Evolutionary conservation across 2,797 vertebrate species (phyloP), one percentile per base, ranked within the genome.

Genomic region (Coccyzus lansbergi): DNA sequence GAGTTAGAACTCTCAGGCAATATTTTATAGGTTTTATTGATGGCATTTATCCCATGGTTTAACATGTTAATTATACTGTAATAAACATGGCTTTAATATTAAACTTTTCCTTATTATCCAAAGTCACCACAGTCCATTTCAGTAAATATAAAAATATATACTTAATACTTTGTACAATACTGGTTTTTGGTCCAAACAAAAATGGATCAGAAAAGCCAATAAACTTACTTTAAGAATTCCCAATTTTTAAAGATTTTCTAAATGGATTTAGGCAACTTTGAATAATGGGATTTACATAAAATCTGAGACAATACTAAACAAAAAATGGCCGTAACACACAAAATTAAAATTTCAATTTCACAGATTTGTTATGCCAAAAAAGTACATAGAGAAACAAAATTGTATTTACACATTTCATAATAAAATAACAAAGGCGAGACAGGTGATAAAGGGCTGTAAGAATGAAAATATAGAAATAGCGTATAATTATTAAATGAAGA

Each of bases 181-280:
- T 99, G 99, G 99, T 99, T 99, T 98, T 99, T 99, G 99, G 99
- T 99, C 99, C 99, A 99, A 99, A 99, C 99, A 99, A 99, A 99
- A 99, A 99, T 99, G 99, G 99, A 99, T 99, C 99, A 99, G 99
- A 99, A 99, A 99, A 99, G 99, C 99, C 99, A 99, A 99, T 99
- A 99, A 99, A 99, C 97, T 99, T 98, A 99, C 98, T 99, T 98
- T 99, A 99, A 99, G 99, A 99, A 98, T 98, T 98, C 98, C 99
- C 99, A 99, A 99, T 99, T 99, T 99, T 99, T 99, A 98, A 98
- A 99, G 98, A 98, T 99, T 98, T 98, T 99, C 98, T 98, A 99
- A 99, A 99, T 99, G 99, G 99, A 99, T 99, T 99, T 98, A 99
- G 99, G 99, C 98, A 99, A 99, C 99, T 99, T 99, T 99, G 99